These are phyloP conservation scores for Pollenia angustigena DNA, from an alignment of 2,888 invertebrate species.

Conservation along the genomic window DNA sequence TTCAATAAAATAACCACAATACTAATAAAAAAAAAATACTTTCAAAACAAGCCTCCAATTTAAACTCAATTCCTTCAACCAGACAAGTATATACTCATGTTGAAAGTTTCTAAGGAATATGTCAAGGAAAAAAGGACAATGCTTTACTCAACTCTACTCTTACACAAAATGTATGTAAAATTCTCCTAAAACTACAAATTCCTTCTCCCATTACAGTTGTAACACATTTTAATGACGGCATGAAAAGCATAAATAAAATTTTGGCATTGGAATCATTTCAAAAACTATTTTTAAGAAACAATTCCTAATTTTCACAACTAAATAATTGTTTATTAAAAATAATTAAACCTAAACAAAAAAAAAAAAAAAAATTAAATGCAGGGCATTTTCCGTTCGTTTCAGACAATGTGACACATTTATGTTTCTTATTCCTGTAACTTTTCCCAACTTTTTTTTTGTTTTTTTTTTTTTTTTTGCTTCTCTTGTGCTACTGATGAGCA, in stretches of 20 bases:
- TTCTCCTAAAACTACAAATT: background rate
- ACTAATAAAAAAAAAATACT: too few relatives aligned
- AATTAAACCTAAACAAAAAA: background rate
- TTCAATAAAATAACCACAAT: too few relatives aligned
- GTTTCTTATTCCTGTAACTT: background rate
- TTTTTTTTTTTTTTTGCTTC: background rate
- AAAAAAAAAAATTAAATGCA: background rate
- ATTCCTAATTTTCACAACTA: background rate
- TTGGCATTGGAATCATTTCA: background rate
- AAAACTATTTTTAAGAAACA: slow-evolving; percentile 1
- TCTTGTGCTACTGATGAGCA: background rate
- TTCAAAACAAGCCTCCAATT: background rate
- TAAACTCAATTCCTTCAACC: background rate
- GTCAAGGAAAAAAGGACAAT: slow-evolving; percentile 33
- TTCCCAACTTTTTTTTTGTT: background rate
- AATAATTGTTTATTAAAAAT: slow-evolving; percentile 33
- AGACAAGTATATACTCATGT: slow-evolving; percentile 15
- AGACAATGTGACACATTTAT: slow-evolving; percentile 15
- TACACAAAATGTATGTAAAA: slow-evolving; percentile 18
- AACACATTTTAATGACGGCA: slow-evolving; percentile 37
- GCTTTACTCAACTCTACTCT: slow-evolving; percentile 4
- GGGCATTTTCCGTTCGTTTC: slow-evolving; percentile 25
- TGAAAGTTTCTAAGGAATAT: slow-evolving; percentile 21
- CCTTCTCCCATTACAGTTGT: background rate
- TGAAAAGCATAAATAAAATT: slow-evolving; percentile 6